Conservation (phyloP, 2,888 invertebrate species). For the Ichneumoninae sp. region DNA sequence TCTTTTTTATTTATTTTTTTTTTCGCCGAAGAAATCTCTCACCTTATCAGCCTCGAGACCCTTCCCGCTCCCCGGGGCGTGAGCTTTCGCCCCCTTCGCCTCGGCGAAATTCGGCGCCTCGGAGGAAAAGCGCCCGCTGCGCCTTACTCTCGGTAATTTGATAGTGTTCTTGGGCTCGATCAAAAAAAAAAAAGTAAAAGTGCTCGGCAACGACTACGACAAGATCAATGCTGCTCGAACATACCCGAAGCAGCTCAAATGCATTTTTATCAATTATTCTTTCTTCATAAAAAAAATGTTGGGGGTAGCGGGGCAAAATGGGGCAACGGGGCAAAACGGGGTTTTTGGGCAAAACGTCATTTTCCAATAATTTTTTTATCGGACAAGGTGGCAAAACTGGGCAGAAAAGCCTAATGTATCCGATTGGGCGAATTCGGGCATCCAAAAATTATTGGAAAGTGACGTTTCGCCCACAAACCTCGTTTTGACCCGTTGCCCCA, state of each 20-base stretch:
- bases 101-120: not conserved
- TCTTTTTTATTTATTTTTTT: not conserved
- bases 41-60: constrained; percentile 17
- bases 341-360: no score
- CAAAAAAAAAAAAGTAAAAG: not conserved
- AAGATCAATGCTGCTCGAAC: not conserved
- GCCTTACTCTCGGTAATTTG: constrained; percentile 17
- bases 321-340: no score
- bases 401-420: no score
- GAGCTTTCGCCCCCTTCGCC: not conserved
- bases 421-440: no score
- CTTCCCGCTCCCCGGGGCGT: constrained; percentile 11
- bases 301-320: no score
- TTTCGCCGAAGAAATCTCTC: constrained; percentile 24
- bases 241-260: not conserved
- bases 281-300: not conserved
- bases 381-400: no score
- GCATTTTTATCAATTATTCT: constrained; percentile 5
- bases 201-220: not conserved
- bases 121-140: constrained; percentile 9
- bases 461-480: no score
- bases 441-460: no score
- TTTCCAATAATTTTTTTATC: no score
- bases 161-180: not conserved
- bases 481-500: no score